Evolutionary conservation across 2,797 vertebrate genomes (phyloP).

Genomic region (Phrynocephalus forsythii): DNA sequence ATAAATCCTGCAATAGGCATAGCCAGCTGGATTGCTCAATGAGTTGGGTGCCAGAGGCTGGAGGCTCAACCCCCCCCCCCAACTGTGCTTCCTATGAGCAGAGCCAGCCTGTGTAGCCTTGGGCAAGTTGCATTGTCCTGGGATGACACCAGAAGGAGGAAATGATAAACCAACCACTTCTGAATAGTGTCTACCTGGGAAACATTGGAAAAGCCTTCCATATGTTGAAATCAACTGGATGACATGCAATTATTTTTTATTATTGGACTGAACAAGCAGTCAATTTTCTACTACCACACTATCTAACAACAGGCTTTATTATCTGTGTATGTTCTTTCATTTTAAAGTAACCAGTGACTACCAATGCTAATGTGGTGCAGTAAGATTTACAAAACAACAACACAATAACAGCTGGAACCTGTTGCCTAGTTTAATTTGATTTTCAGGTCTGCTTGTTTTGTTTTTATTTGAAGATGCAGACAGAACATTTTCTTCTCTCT

Average conservation of each 20-base stretch:
- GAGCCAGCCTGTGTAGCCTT: too few relatives aligned
- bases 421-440: not conserved
- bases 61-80: too few relatives aligned
- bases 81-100: too few relatives aligned
- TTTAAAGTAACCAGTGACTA: not conserved
- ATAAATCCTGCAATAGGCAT: too few relatives aligned
- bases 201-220: too few relatives aligned
- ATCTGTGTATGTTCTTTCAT: not conserved
- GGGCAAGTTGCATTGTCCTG: too few relatives aligned
- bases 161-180: too few relatives aligned
- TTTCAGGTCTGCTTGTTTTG: not conserved
- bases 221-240: too few relatives aligned
- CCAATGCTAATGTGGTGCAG: not conserved
- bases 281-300: not conserved
- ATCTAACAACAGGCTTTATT: not conserved
- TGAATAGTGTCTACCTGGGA: too few relatives aligned
- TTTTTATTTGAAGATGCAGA: not conserved
- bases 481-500: constrained; percentile 5
- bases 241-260: not conserved
- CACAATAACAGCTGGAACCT: not conserved
- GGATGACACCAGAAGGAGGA: too few relatives aligned
- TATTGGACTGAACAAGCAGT: not conserved
- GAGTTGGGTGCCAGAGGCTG: too few relatives aligned
- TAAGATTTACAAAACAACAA: not conserved
- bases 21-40: too few relatives aligned